Conservation (phyloP, 2,113 vertebrate genomes). For the Marcusenius ussheri region DNA sequence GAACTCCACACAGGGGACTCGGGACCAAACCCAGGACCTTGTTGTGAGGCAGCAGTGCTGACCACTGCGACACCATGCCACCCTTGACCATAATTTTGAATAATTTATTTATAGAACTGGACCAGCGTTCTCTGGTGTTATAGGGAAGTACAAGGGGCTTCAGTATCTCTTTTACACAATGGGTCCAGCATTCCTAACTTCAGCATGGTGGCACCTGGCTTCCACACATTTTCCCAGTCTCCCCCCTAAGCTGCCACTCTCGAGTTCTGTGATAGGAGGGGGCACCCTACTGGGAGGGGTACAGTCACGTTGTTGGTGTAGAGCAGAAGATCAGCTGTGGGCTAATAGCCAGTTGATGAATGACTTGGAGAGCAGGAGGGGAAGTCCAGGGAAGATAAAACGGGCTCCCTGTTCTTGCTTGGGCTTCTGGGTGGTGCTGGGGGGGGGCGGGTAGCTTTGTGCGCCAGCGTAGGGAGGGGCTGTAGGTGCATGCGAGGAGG, state of each 20-base stretch:
- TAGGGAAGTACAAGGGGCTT: background rate
- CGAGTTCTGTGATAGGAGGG: background rate
- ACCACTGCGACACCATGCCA: too few relatives aligned
- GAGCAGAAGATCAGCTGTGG: background rate
- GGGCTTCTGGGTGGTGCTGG: background rate
- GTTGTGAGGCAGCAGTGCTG: too few relatives aligned
- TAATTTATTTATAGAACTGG: background rate
- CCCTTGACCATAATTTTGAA: background rate
- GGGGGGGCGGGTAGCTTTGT: background rate
- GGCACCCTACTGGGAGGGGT: background rate
- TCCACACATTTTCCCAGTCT: background rate
- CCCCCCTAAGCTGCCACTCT: background rate
- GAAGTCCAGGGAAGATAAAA: background rate
- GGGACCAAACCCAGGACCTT: too few relatives aligned
- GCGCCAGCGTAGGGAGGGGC: background rate
- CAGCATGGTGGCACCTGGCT: background rate
- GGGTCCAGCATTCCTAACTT: background rate
- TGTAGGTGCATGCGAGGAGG: background rate
- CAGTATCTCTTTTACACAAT: background rate
- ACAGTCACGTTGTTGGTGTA: background rate
- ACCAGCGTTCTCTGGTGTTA: background rate
- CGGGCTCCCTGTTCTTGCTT: background rate
- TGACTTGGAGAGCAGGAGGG: background rate
- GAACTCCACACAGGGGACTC: too few relatives aligned
- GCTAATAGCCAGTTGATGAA: background rate